Evolutionary conservation across 1,140 invertebrate species (phyloP).

Genomic region (Nasonia vitripennis): DNA sequence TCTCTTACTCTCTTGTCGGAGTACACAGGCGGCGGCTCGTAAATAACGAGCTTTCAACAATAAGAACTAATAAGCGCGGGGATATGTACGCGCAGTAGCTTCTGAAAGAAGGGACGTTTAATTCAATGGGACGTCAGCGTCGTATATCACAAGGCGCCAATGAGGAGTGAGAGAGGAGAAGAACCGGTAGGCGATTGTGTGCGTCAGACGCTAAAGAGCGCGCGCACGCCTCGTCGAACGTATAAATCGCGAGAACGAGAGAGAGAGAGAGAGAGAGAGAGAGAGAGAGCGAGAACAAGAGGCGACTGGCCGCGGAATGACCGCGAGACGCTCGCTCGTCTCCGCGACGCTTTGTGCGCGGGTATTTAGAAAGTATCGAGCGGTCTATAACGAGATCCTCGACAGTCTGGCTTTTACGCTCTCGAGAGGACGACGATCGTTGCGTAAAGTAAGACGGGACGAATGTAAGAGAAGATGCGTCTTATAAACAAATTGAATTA

Average conservation of each 20-base stretch:
- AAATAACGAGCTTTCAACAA: slow-evolving; percentile 52
- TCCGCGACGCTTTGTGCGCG: not conserved
- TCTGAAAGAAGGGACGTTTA: slow-evolving; percentile 12
- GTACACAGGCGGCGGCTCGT: slow-evolving; percentile 6
- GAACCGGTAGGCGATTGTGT: slow-evolving; percentile 44
- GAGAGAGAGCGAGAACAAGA: not conserved
- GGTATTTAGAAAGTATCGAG: no score
- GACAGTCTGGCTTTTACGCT: not conserved
- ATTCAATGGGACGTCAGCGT: slow-evolving; percentile 51
- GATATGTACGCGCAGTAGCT: slow-evolving; percentile 8
- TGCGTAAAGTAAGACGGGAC: not conserved
- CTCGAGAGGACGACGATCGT: not conserved
- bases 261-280: no score
- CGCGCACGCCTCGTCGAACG: slow-evolving; percentile 17
- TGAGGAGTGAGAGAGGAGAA: slow-evolving; percentile 17
- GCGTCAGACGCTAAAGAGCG: slow-evolving; percentile 41
- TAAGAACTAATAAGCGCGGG: slow-evolving; percentile 53
- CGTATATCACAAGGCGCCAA: slow-evolving; percentile 51
- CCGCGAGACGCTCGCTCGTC: not conserved
- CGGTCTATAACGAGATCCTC: no score
- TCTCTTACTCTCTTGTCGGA: no score
- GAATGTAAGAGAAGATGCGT: not conserved
- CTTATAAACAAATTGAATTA: slow-evolving; percentile 11
- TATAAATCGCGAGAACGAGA: slow-evolving; percentile 36
- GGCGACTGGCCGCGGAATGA: slow-evolving; percentile 3